phyloP scores from a whole-genome alignment of 2,888 invertebrate species.

The Hirtodrosophila cameraria region DNA sequence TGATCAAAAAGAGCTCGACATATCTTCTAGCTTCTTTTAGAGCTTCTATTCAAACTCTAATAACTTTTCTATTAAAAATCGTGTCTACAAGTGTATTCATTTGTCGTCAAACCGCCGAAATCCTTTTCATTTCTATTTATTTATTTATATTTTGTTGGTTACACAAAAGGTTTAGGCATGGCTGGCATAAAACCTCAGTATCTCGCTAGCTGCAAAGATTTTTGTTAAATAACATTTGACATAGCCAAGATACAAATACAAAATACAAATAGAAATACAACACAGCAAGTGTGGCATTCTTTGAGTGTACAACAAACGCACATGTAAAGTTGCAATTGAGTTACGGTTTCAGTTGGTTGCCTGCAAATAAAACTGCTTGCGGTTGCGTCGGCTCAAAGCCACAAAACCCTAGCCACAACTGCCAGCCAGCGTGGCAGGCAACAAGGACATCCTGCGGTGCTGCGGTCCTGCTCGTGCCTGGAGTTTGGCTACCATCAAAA shows the following conservation, averaged over 20 bases:
- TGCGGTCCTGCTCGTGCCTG: neutral
- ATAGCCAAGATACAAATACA: conserved; percentile 20
- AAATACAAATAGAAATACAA: too few relatives aligned
- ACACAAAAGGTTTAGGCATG: conserved; percentile 19
- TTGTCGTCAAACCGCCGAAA: neutral
- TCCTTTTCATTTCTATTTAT: neutral
- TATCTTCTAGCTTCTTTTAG: too few relatives aligned
- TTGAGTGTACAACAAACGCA: conserved; percentile 12
- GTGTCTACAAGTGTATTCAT: conserved; percentile 13
- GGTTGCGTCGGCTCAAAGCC: conserved; percentile 34
- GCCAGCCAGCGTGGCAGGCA: conserved; percentile 1
- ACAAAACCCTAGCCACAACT: conserved; percentile 28
- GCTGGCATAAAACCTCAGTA: conserved; percentile 5
- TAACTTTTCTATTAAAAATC: too few relatives aligned
- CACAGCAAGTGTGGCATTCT: conserved; percentile 12
- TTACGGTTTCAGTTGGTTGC: conserved; percentile 49
- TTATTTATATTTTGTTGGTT: neutral
- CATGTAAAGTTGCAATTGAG: conserved; percentile 68
- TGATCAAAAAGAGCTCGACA: too few relatives aligned
- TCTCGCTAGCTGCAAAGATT: conserved; percentile 33
- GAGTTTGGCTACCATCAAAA: neutral
- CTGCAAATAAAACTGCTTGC: conserved; percentile 66
- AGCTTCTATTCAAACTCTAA: too few relatives aligned
- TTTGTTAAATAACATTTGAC: conserved; percentile 42
- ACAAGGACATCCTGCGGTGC: conserved; percentile 6